Percentiles rank a stretch among this genome's conserved stretches.
phyloP scores from a whole-genome alignment of 2,888 invertebrate species.

The Alsophila aescularia region DNA sequence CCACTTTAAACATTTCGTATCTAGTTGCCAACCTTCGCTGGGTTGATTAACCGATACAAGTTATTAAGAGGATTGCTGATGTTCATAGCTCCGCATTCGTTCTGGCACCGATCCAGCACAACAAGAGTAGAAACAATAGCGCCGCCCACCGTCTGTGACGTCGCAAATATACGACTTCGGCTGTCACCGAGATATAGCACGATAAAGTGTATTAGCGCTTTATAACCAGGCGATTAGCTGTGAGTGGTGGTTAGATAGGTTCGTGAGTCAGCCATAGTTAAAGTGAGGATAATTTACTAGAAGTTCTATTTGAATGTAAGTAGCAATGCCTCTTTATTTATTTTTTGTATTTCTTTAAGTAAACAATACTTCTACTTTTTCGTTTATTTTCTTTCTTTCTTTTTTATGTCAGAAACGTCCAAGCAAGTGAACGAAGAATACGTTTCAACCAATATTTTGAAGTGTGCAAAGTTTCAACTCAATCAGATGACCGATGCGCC shows the following conservation, averaged over 20 bases:
- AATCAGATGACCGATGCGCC: too few relatives aligned
- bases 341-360: too few relatives aligned
- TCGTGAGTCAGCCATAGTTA: conserved; percentile 15
- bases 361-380: too few relatives aligned
- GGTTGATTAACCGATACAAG: conserved; percentile 80
- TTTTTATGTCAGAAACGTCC: too few relatives aligned
- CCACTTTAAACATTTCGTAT: conserved; percentile 37
- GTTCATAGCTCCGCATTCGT: conserved; percentile 73
- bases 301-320: too few relatives aligned
- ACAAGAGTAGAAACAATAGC: conserved; percentile 60
- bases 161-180: conserved; percentile 57
- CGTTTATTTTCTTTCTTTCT: too few relatives aligned
- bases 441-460: too few relatives aligned
- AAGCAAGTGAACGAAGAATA: too few relatives aligned
- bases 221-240: conserved; percentile 32
- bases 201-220: conserved; percentile 42
- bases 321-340: too few relatives aligned
- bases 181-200: conserved; percentile 45
- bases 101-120: conserved; percentile 69
- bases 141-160: conserved; percentile 58
- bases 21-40: conserved; percentile 66
- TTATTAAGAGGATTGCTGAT: conserved; percentile 77
- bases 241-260: conserved; percentile 15
- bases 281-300: conserved; percentile 10
- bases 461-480: too few relatives aligned